A percentile compares a stretch with the other conserved stretches of the same genome.
phyloP scores from a whole-genome alignment of 35 echinoderm and acorn worm genomes.

The Amphiura filiformis region DNA sequence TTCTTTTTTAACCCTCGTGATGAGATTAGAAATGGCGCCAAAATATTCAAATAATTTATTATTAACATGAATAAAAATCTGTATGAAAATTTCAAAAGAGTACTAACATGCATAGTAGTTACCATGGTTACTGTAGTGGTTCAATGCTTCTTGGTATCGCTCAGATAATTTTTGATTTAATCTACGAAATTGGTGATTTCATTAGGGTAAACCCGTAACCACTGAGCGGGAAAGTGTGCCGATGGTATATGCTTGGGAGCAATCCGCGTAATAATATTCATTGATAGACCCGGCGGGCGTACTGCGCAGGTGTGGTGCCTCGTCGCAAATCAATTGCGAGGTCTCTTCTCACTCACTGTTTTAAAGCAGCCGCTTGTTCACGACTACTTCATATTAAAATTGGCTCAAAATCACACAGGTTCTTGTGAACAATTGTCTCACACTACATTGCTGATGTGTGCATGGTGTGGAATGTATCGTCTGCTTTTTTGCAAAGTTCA shows the following conservation, averaged over 20 bases:
- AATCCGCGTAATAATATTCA: conserved; percentile 1
- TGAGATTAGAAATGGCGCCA: too few relatives aligned
- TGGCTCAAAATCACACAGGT: not conserved
- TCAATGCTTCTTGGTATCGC: too few relatives aligned
- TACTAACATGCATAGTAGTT: too few relatives aligned
- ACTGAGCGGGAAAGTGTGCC: too few relatives aligned
- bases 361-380: not conserved
- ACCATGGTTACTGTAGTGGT: too few relatives aligned
- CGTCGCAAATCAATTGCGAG: not conserved
- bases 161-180: too few relatives aligned
- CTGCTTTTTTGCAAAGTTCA: too few relatives aligned
- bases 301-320: not conserved
- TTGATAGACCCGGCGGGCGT: not conserved
- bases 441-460: not conserved
- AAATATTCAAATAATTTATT: too few relatives aligned
- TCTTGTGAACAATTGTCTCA: not conserved
- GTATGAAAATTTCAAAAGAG: too few relatives aligned
- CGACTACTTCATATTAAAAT: not conserved
- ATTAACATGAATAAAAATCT: too few relatives aligned
- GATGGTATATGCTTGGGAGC: not conserved
- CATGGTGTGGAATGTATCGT: not conserved
- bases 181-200: too few relatives aligned
- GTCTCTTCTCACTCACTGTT: not conserved
- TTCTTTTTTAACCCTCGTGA: not conserved
- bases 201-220: too few relatives aligned